Evolutionary conservation across 2,888 invertebrate genomes (phyloP).

Genomic region (Lasioglossum vierecki): DNA sequence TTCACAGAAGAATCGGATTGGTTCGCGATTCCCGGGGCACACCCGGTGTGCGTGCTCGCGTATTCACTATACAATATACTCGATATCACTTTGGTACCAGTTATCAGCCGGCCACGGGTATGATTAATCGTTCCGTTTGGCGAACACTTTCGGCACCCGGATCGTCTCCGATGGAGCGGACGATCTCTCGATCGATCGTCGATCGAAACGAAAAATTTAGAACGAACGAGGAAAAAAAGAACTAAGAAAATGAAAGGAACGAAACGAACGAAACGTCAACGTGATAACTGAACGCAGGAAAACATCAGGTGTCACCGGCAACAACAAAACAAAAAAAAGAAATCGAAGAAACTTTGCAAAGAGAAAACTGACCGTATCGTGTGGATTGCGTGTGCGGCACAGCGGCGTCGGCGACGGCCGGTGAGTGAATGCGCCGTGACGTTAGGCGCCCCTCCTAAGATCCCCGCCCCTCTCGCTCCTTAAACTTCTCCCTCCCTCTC

Average conservation of each 20-base stretch:
- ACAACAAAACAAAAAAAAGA: background rate
- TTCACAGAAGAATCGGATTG: slow-evolving; percentile 9
- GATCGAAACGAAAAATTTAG: background rate
- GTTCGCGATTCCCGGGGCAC: slow-evolving; percentile 6
- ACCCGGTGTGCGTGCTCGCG: background rate
- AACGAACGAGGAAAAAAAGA: too few relatives aligned
- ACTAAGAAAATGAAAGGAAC: background rate
- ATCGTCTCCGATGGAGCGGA: background rate
- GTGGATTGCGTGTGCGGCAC: slow-evolving; percentile 77
- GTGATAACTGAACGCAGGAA: slow-evolving; percentile 18
- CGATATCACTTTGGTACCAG: slow-evolving; percentile 12
- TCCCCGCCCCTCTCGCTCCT: slow-evolving; percentile 72
- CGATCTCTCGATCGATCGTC: background rate
- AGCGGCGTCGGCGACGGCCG: slow-evolving; percentile 82
- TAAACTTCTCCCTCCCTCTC: slow-evolving; percentile 59
- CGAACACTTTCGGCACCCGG: slow-evolving; percentile 2
- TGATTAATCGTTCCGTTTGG: background rate
- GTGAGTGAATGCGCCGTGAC: slow-evolving; percentile 82
- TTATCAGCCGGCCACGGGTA: background rate
- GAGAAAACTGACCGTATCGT: slow-evolving; percentile 79
- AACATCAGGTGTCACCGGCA: slow-evolving; percentile 28
- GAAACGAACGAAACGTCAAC: background rate
- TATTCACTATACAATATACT: slow-evolving; percentile 17
- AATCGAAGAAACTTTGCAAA: slow-evolving; percentile 6
- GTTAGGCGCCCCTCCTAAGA: slow-evolving; percentile 82